Evolutionary conservation across 2,797 vertebrate species (phyloP).

Genomic region (Benthosema pterotum): DNA sequence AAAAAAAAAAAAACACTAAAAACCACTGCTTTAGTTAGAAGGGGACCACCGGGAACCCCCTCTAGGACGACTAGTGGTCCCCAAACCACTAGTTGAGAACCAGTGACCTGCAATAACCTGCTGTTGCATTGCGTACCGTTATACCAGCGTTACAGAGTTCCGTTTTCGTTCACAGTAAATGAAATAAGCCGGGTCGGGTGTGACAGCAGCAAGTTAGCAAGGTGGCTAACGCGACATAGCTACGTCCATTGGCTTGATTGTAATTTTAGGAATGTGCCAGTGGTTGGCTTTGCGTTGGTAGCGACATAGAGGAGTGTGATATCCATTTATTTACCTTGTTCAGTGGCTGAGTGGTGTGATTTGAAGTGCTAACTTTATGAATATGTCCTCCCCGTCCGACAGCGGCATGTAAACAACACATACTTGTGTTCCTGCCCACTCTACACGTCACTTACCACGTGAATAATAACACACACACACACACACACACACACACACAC

Average conservation of each 20-base stretch:
- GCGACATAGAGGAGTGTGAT: not conserved
- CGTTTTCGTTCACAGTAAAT: not conserved
- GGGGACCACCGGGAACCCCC: no score
- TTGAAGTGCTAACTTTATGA: slow-evolving; percentile 1
- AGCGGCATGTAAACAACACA: slow-evolving; percentile 25
- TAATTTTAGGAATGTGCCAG: no score
- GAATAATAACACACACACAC: no score
- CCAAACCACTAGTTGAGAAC: no score
- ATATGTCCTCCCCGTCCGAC: slow-evolving; percentile 7
- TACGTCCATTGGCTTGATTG: not conserved
- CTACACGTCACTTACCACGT: slow-evolving; percentile 51
- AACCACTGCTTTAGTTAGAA: no score
- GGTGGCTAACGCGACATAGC: not conserved
- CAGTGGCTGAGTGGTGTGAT: slow-evolving; percentile 5
- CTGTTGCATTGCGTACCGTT: no score
- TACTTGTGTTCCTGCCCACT: slow-evolving; percentile 55
- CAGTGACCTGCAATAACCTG: no score
- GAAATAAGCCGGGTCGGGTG: not conserved
- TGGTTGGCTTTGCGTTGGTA: not conserved
- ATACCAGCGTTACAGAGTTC: no score
- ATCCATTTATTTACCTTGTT: slow-evolving; percentile 41
- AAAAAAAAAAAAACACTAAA: no score
- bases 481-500: not conserved
- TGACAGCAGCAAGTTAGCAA: not conserved
- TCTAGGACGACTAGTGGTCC: no score